A percentile compares a stretch with the other conserved stretches of the same genome.
Evolutionary conservation across 2,888 invertebrate genomes (phyloP).

Genomic region (Oxycera nigricornis): DNA sequence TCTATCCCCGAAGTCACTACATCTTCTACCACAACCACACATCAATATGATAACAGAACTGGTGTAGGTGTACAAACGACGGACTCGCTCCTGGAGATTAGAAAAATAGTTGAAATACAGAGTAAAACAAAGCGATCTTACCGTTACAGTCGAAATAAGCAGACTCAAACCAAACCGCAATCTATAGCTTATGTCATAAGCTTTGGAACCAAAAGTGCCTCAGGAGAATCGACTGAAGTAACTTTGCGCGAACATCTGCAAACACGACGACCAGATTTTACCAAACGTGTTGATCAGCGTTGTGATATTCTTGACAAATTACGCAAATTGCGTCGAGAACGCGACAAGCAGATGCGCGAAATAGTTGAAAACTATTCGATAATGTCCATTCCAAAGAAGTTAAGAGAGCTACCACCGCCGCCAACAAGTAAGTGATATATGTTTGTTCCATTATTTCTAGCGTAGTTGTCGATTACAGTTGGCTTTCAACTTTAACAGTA

Average conservation of each 20-base stretch:
- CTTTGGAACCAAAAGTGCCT: constrained; percentile 52
- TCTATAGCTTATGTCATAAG: constrained; percentile 57
- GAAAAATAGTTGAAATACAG: constrained; percentile 49
- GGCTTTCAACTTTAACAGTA: too few species aligned
- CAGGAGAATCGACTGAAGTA: constrained; percentile 55
- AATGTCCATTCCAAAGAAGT: constrained; percentile 54
- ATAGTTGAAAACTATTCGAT: constrained; percentile 54
- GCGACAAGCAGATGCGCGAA: constrained; percentile 55
- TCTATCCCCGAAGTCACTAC: constrained; percentile 56
- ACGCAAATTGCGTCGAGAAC: constrained; percentile 55
- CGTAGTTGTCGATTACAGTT: too few species aligned
- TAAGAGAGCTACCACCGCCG: constrained; percentile 58
- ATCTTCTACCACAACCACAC: constrained; percentile 57
- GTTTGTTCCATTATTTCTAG: too few species aligned
- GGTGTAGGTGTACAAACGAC: constrained; percentile 54
- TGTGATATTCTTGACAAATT: constrained; percentile 56
- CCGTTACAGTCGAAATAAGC: constrained; percentile 43
- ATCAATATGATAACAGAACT: constrained; percentile 57
- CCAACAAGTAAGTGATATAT: constrained; percentile 59
- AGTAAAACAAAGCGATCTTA: constrained; percentile 3
- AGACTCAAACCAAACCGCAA: constrained; percentile 56
- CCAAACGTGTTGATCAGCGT: constrained; percentile 63
- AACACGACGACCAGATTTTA: constrained; percentile 74
- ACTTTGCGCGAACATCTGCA: constrained; percentile 74
- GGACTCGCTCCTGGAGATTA: constrained; percentile 51